Evolutionary conservation across 2,888 invertebrate genomes (phyloP).

Genomic region (Polymixis flavicincta): DNA sequence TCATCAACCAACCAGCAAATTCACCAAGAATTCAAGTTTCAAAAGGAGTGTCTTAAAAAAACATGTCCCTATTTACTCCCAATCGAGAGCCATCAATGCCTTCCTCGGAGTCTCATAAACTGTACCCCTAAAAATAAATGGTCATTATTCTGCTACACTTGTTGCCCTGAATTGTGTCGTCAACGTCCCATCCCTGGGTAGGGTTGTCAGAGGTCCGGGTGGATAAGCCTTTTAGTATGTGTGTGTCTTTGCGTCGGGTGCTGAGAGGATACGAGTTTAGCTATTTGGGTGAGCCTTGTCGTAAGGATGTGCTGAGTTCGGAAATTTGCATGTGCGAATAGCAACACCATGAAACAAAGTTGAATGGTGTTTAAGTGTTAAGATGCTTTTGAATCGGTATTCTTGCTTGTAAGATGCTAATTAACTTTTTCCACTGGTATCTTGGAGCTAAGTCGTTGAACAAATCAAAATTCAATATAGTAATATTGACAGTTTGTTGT

Average conservation of each 20-base stretch:
- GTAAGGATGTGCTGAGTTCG: constrained; percentile 41
- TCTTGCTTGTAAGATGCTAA: too few species aligned
- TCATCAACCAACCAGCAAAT: background rate
- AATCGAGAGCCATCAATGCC: constrained; percentile 61
- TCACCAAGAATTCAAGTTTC: background rate
- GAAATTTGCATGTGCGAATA: background rate
- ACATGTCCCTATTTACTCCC: constrained; percentile 53
- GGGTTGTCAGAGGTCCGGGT: constrained; percentile 60
- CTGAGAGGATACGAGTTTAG: constrained; percentile 25
- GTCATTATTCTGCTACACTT: constrained; percentile 70
- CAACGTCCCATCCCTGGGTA: constrained; percentile 59
- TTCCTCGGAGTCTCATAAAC: constrained; percentile 64
- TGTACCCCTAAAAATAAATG: constrained; percentile 69
- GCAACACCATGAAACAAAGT: background rate
- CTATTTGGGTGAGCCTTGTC: constrained; percentile 7
- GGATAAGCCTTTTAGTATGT: constrained; percentile 39
- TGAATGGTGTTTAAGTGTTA: background rate
- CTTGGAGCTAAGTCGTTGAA: background rate
- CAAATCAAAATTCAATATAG: too few species aligned
- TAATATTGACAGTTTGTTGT: too few species aligned
- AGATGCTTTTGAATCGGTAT: background rate
- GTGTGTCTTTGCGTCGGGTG: constrained; percentile 42
- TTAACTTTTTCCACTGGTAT: background rate
- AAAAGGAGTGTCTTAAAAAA: constrained; percentile 40
- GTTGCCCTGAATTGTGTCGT: constrained; percentile 70